Evolutionary conservation across 2,888 invertebrate genomes (phyloP).

Genomic region (Tipula lateralis): DNA sequence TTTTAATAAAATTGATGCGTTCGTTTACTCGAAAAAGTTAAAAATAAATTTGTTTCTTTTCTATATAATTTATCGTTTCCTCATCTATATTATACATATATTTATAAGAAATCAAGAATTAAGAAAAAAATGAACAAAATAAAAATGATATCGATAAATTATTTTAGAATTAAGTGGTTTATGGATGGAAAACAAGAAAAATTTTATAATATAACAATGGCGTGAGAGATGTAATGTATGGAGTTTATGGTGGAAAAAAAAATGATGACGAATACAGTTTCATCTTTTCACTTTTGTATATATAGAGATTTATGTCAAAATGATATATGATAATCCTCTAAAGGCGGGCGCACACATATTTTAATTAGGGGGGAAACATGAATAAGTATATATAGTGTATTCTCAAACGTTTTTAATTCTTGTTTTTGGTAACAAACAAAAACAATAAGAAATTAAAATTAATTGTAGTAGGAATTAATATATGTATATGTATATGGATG

Average conservation of each 20-base stretch:
- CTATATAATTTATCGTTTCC: neutral
- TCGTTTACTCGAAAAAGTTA: neutral
- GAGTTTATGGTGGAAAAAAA: neutral
- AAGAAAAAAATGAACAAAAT: neutral
- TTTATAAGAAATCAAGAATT: neutral
- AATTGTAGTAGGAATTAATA: neutral
- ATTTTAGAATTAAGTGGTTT: conserved; percentile 11
- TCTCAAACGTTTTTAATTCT: neutral
- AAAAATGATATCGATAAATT: neutral
- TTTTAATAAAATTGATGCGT: neutral
- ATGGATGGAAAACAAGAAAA: neutral
- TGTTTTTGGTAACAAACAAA: neutral
- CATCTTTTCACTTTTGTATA: neutral
- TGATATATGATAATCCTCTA: neutral
- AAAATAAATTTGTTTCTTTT: neutral
- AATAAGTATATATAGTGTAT: neutral
- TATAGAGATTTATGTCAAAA: neutral
- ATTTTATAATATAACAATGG: neutral
- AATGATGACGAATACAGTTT: neutral
- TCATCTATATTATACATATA: neutral
- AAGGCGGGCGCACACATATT: neutral
- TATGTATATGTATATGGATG: neutral
- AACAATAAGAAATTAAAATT: conserved; percentile 24
- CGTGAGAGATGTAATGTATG: neutral
- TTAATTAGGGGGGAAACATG: neutral